Conservation (phyloP, 2,113 vertebrate species). For the Hydropotes inermis region DNA sequence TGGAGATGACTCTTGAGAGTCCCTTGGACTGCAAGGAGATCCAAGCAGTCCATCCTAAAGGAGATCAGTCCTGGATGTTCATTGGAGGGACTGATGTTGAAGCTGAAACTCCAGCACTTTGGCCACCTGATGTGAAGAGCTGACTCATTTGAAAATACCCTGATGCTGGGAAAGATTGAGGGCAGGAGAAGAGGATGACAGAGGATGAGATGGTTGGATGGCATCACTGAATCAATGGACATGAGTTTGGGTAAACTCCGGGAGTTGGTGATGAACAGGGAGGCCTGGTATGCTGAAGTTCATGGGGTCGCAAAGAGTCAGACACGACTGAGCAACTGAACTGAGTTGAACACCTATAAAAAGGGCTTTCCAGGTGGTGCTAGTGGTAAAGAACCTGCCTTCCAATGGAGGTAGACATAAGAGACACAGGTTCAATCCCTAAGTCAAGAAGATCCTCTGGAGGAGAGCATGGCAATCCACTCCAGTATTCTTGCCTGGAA, state of each 20-base stretch:
- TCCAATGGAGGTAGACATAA: not conserved
- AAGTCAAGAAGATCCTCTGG: not conserved
- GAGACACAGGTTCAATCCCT: not conserved
- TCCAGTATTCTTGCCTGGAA: not conserved
- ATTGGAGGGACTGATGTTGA: not conserved
- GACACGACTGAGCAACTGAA: rapidly evolving
- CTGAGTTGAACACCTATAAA: not conserved
- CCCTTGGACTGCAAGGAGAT: not conserved
- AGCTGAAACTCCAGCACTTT: not conserved
- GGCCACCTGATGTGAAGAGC: not conserved
- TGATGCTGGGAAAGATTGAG: not conserved
- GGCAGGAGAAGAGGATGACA: not conserved
- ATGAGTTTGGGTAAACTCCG: not conserved
- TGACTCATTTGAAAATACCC: not conserved
- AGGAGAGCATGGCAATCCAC: not conserved
- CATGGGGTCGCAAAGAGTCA: rapidly evolving
- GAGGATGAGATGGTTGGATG: not conserved
- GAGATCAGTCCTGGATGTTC: not conserved
- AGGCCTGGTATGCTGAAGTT: rapidly evolving
- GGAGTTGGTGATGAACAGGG: not conserved
- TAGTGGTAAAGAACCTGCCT: not conserved
- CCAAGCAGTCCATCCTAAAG: not conserved
- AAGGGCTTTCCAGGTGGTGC: not conserved
- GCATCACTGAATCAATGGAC: not conserved
- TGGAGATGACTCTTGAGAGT: not conserved